Base-by-base conservation (phyloP, 2,797 vertebrate species). In the Sebastolobus alascanus region DNA sequence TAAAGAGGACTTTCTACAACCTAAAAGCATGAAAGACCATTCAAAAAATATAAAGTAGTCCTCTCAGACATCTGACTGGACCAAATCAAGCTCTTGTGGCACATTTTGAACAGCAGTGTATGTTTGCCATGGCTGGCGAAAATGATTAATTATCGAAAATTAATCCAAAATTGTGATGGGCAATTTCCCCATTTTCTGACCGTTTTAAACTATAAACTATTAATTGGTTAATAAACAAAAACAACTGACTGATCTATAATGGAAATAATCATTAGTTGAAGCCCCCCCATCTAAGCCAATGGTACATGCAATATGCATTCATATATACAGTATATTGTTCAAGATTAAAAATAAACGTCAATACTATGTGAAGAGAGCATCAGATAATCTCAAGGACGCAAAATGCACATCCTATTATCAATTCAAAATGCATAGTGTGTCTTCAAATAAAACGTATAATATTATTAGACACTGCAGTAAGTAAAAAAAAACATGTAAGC, bases 91-190 rank as follows among this genome's bases (percentile, higher is more conserved):
- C 46, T 50, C 18, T 50, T 50, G 46, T 50, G 46, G 18, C 18
- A 50, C 8, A 20, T 50, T 50, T 60, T 56, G 1, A 56, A 56
- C 54, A 25, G 14, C 25, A 59, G 7, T 59, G 56, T 31, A 59
- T 31, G 27, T 31, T 59, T 8, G 56, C 27, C 3, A 29, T 58
- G 14, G 13, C 56, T 1, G 58, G 2, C 8, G 29, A 33, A 60
- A 60, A 33, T 10, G 14, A 5, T n/a, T 54, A 54, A 54, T 54
- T 25, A 56, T 27, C 2, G 31, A 33, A 35, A 35, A 61, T 35
- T 0, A 61, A 55, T 35, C 6, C 2, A 59, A 46, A 7, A 35
- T 27, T 69, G 18, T 16, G 0, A 38, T 14, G 3, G 16, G 3
- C 14, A 61, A 38, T 61, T 68, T 20, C 13, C 8, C 5, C 5